Percentiles rank a stretch among this genome's conserved stretches.
phyloP scores from a whole-genome alignment of 2,113 vertebrate species.

The Vicugna pacos region DNA sequence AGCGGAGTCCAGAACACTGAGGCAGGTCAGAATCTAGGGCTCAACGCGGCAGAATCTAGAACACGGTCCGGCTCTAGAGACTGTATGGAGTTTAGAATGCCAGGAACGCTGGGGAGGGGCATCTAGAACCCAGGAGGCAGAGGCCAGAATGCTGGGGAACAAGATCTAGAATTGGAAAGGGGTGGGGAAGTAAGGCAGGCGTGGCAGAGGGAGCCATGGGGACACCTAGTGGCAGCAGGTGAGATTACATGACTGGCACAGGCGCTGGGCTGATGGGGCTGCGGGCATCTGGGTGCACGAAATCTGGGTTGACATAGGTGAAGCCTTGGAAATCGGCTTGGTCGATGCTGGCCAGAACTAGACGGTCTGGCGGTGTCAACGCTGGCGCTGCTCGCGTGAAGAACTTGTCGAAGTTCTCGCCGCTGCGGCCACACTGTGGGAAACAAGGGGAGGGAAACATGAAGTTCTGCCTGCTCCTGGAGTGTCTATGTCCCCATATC shows the following conservation, averaged over 20 bases:
- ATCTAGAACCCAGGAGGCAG: not conserved
- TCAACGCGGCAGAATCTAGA: constrained; percentile 52
- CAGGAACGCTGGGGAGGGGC: not conserved
- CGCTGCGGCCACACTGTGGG: constrained; percentile 92
- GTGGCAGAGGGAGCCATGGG: not conserved
- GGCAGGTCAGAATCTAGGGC: not conserved
- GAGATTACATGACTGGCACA: constrained; percentile 78
- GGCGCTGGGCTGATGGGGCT: constrained; percentile 77
- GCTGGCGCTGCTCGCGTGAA: constrained; percentile 92
- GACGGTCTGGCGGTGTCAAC: constrained; percentile 94
- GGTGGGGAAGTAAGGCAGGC: not conserved
- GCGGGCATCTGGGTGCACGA: constrained; percentile 83
- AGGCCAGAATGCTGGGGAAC: not conserved
- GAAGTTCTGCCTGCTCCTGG: rapidly evolving
- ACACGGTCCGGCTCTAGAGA: constrained; percentile 32
- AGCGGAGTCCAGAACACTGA: not conserved
- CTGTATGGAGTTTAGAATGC: not conserved
- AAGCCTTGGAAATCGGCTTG: constrained; percentile 94
- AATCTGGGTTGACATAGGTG: constrained; percentile 92
- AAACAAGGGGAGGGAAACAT: rapidly evolving
- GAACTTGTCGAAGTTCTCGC: constrained; percentile 96
- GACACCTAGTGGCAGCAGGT: constrained; percentile 68
- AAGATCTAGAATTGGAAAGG: not conserved
- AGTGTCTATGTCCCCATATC: not conserved
- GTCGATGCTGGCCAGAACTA: constrained; percentile 93